A percentile compares a stretch with the other conserved stretches of the same genome.
phyloP scores from a whole-genome alignment of 2,113 vertebrate genomes.

The Chlorodrepanis virens region DNA sequence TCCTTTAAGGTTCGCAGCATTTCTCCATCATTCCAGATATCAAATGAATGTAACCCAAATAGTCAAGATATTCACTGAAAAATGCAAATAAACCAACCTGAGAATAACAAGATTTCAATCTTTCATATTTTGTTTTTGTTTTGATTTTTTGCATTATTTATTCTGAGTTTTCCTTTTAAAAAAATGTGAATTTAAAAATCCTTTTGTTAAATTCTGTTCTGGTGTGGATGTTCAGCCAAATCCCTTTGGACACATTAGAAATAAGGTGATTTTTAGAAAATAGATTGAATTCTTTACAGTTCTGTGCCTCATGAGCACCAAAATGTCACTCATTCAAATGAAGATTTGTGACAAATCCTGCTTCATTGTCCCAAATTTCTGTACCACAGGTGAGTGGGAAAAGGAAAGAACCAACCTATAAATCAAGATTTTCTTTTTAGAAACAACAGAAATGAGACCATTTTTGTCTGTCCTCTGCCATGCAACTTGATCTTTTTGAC shows the following conservation, averaged over 20 bases:
- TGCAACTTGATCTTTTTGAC: not conserved
- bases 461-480: not conserved
- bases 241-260: not conserved
- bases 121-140: not conserved
- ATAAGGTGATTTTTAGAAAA: not conserved
- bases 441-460: fast-evolving
- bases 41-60: not conserved
- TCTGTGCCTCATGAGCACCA: not conserved
- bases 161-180: not conserved
- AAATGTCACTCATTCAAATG: not conserved
- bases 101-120: not conserved
- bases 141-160: not conserved
- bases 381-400: not conserved
- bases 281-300: not conserved
- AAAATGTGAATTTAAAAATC: not conserved
- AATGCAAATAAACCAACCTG: not conserved
- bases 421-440: not conserved
- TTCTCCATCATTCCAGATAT: not conserved
- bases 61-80: not conserved
- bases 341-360: not conserved
- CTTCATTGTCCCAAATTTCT: not conserved
- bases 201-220: not conserved
- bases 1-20: not conserved
- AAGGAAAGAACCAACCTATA: not conserved
- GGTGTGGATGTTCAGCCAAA: not conserved